Conservation (phyloP, 2,113 vertebrate species). For the Loxodonta africana region DNA sequence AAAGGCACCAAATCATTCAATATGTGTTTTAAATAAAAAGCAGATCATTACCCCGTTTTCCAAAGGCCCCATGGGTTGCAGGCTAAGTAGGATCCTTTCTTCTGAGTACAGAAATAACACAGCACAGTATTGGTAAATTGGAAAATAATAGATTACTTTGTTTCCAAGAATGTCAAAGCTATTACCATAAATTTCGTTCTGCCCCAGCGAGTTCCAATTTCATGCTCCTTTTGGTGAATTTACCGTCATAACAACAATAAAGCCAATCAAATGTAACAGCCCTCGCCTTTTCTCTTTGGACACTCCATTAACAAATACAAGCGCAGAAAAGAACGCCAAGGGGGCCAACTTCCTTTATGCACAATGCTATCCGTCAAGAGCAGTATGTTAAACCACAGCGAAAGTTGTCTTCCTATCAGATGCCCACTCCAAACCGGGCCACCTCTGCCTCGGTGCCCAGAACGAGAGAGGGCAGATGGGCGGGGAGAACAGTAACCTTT, state of each 20-base stretch:
- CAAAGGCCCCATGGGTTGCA: constrained; percentile 27
- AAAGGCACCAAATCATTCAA: constrained; percentile 35
- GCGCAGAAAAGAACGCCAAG: constrained; percentile 14
- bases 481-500: not conserved
- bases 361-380: constrained; percentile 8
- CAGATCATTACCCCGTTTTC: constrained; percentile 43
- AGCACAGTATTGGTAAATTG: constrained; percentile 14
- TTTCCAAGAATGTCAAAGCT: constrained; percentile 38
- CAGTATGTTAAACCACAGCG: not conserved
- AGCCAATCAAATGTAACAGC: not conserved
- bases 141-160: constrained; percentile 59
- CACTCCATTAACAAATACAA: constrained; percentile 61
- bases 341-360: constrained; percentile 33
- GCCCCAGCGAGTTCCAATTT: not conserved
- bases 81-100: constrained; percentile 62
- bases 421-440: not conserved
- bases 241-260: not conserved
- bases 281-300: constrained; percentile 36
- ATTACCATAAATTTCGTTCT: constrained; percentile 24
- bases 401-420: constrained; percentile 49
- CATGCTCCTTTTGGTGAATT: constrained; percentile 18
- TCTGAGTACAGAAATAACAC: constrained; percentile 47
- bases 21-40: constrained; percentile 51
- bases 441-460: not conserved
- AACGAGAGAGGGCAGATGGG: not conserved